A percentile compares a stretch with the other conserved stretches of the same genome.
Evolutionary conservation across 2,888 invertebrate genomes (phyloP).

Genomic region (Hetaerina titia): DNA sequence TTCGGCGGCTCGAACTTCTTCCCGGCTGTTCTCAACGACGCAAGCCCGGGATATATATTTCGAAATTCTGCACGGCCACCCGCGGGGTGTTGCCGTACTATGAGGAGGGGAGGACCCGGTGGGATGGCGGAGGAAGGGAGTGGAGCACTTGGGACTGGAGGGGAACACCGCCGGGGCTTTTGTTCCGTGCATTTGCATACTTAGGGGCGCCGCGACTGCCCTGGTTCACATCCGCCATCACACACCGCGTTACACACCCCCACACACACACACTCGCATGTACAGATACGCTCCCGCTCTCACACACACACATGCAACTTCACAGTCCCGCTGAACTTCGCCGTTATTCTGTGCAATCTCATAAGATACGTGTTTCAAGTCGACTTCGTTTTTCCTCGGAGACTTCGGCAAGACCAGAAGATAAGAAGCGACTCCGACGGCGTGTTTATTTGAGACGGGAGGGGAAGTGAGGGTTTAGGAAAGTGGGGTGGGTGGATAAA

Average conservation of each 20-base stretch:
- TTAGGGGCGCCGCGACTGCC: neutral
- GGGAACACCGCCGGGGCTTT: neutral
- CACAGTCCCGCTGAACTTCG: neutral
- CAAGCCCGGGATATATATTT: conserved; percentile 9
- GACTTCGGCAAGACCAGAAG: conserved; percentile 10
- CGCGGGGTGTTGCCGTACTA: neutral
- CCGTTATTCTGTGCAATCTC: conserved; percentile 27
- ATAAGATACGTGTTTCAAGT: conserved; percentile 35
- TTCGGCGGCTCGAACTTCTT: neutral
- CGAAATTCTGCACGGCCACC: neutral
- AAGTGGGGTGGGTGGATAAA: neutral
- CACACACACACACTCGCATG: neutral
- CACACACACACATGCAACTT: neutral
- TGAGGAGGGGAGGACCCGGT: neutral
- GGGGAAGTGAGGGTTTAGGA: neutral
- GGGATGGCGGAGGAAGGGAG: neutral
- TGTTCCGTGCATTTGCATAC: neutral
- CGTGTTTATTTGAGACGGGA: neutral
- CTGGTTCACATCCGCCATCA: neutral
- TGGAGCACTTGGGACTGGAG: neutral
- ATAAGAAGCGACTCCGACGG: neutral
- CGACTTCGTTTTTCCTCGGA: neutral
- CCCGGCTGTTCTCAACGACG: neutral
- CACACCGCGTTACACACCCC: neutral
- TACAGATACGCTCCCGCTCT: neutral